Conservation (phyloP, 2,888 invertebrate species). For the Cataglyphis rosenhaueri region DNA sequence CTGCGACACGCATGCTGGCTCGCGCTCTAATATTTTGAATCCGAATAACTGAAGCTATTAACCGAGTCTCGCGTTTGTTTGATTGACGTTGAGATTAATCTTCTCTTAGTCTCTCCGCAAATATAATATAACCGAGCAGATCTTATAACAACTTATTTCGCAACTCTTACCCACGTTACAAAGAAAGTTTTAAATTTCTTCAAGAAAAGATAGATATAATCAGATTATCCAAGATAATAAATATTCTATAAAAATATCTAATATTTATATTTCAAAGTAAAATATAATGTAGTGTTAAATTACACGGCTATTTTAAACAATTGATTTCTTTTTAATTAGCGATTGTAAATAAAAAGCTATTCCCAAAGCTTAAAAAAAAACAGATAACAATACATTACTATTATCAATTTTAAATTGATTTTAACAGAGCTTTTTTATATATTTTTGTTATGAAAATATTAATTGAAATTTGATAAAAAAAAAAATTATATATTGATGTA, state of each 20-base stretch:
- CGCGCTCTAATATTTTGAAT: conserved; percentile 7
- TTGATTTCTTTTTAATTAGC: conserved; percentile 7
- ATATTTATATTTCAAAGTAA: background rate
- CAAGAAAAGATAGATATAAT: background rate
- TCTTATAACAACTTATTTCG: background rate
- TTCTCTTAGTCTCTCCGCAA: background rate
- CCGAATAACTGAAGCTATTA: conserved; percentile 19
- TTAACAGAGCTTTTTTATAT: background rate
- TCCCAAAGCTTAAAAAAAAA: conserved; percentile 6
- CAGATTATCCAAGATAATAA: background rate
- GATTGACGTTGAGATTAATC: conserved; percentile 5
- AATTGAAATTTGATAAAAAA: background rate
- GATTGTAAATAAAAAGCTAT: conserved; percentile 14
- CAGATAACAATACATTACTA: background rate
- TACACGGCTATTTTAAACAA: background rate
- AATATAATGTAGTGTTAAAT: background rate
- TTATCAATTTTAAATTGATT: no score
- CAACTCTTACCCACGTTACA: background rate
- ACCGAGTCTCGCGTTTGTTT: background rate
- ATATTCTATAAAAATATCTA: background rate
- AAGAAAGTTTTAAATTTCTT: background rate
- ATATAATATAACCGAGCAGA: background rate
- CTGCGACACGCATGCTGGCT: conserved; percentile 26
- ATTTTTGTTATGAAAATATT: background rate
- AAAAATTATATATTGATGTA: background rate